Conservation (phyloP, 1,140 invertebrate species). For the Dendrolimus punctatus region DNA sequence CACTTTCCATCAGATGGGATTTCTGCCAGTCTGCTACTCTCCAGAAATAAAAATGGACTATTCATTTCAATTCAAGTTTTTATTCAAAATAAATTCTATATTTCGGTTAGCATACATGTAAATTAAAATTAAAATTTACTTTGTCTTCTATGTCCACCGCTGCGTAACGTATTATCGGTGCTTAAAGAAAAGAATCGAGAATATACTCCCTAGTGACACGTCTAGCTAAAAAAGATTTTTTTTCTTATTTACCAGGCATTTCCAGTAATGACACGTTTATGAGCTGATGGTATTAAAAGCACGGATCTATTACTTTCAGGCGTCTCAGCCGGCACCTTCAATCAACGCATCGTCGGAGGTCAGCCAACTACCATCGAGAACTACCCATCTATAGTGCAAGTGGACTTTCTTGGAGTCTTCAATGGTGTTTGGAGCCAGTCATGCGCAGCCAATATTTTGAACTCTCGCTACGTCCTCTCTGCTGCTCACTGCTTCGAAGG, state of each 20-base stretch:
- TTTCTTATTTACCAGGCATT: neutral
- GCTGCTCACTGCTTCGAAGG: constrained; percentile 42
- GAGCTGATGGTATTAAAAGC: neutral
- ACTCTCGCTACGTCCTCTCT: constrained; percentile 21
- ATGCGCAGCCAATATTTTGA: constrained; percentile 38
- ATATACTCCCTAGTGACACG: too few relatives aligned
- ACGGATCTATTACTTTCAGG: constrained; percentile 6
- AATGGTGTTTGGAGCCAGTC: constrained; percentile 27
- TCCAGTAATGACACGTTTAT: neutral
- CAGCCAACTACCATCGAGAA: constrained; percentile 26
- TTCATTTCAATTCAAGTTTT: too few relatives aligned
- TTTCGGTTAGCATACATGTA: too few relatives aligned
- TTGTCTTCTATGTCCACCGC: neutral
- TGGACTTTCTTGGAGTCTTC: constrained; percentile 20
- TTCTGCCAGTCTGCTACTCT: too few relatives aligned
- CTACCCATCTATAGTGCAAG: constrained; percentile 37
- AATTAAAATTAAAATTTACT: neutral
- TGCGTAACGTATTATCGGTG: too few relatives aligned
- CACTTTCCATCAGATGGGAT: too few relatives aligned
- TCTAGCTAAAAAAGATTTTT: too few relatives aligned
- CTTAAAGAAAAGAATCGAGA: too few relatives aligned
- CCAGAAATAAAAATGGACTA: too few relatives aligned
- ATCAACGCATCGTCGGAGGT: constrained; percentile 39
- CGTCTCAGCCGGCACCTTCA: constrained; percentile 5
- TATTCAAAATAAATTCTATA: too few relatives aligned